Base-by-base conservation (phyloP, 2,113 vertebrate genomes). In the Coptodon bakossiorum region DNA sequence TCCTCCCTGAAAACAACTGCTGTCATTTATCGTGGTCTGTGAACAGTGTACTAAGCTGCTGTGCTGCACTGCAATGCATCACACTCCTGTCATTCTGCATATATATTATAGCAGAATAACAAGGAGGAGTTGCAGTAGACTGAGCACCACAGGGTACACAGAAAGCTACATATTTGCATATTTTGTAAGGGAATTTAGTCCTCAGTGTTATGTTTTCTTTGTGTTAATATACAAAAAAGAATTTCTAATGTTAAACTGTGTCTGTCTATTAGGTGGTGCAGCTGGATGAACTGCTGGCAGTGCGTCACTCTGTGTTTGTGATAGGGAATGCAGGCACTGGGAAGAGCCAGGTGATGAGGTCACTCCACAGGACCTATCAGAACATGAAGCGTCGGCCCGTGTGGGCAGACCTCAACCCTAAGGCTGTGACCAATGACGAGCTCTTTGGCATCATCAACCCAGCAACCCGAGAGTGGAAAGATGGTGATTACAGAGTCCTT, bases 291-390 rank as follows among this genome's bases (percentile, higher is more conserved):
- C 95, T 99, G 40, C 93, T 99, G 90, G 97, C 94, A 0, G 98
- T 99, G 10, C 96, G 98, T 14, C 99, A 99, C 95, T 99, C 99
- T 0, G 98, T 99, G 90, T 99, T 99, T 2, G 96, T 99, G 86
- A 97, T 99, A 86, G 99, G 98, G 1, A 97, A 96, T 0, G 97
- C 99, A 0, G 98, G 98, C 16, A 98, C 98, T 0, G 99, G 99
- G 7, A 99, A 99, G 93, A 99, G 98, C 0, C 98, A 99, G 92
- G 98, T 99, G 83, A 91, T 99, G 95, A 97, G 96, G 68, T 98
- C 98, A 11, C 96, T 99, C 61, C 94, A 98, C 81, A 97, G 94
- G 87, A 98, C 97, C 71, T 98, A 99, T 90, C 98, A 98, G 94
- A 97, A 97, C 84, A 97, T 97, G 97, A 98, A 97, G 88, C 94